phyloP scores from a whole-genome alignment of 2,113 vertebrate species.

The Microcebus jonahi region DNA sequence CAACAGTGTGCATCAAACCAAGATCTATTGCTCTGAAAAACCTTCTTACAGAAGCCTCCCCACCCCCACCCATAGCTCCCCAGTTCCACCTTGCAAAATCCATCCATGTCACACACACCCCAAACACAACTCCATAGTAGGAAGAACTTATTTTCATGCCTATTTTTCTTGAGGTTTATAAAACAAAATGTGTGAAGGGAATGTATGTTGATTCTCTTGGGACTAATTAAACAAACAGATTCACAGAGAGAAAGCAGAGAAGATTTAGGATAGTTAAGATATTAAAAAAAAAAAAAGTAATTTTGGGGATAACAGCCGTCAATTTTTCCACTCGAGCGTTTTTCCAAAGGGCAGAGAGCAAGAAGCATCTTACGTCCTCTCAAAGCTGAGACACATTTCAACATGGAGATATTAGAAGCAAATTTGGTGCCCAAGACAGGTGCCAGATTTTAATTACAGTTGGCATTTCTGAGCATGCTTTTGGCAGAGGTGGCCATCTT shows the following conservation, averaged over 20 bases:
- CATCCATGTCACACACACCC: not conserved
- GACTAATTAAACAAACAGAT: conserved; percentile 76
- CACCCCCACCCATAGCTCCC: not conserved
- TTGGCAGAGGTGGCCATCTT: conserved; percentile 88
- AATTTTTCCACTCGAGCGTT: conserved; percentile 75
- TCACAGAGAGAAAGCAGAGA: conserved; percentile 55
- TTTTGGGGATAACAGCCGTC: conserved; percentile 78
- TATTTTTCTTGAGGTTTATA: conserved; percentile 26
- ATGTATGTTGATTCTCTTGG: conserved; percentile 63
- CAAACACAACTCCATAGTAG: not conserved
- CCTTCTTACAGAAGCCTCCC: not conserved
- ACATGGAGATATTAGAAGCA: conserved; percentile 82
- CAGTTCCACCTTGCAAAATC: not conserved
- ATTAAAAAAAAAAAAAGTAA: conserved; percentile 5
- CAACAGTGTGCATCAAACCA: not conserved
- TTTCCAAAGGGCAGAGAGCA: conserved; percentile 82
- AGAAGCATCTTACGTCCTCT: conserved; percentile 77
- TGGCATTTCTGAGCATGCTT: conserved; percentile 89
- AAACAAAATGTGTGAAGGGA: conserved; percentile 37
- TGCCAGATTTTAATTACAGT: conserved; percentile 92
- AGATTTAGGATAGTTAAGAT: conserved; percentile 64
- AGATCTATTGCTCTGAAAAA: not conserved
- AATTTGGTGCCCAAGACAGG: conserved; percentile 85
- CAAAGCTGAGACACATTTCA: conserved; percentile 83
- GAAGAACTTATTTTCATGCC: conserved; percentile 37